Percentiles rank a stretch among this genome's conserved stretches.
These are phyloP conservation scores for Acanthococcus lagerstroemiae DNA, from an alignment of 2,888 invertebrate species.

Conservation along the genomic window DNA sequence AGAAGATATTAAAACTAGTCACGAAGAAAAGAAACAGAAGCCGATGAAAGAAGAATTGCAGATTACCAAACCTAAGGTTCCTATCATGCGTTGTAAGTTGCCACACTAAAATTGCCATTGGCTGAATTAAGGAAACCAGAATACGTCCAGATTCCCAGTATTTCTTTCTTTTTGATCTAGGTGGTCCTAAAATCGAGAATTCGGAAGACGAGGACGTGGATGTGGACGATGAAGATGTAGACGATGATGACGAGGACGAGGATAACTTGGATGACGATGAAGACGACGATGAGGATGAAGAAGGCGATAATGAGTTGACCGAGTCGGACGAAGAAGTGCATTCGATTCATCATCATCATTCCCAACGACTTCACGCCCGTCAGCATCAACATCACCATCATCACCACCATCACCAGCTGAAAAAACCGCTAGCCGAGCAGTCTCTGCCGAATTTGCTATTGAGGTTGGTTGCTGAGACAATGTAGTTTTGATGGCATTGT, in stretches of 20 bases:
- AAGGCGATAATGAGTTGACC: constrained; percentile 34
- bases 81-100: constrained; percentile 25
- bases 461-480: constrained; percentile 3
- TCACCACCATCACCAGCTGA: constrained; percentile 12
- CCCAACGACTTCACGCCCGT: constrained; percentile 4
- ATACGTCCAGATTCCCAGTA: too few relatives aligned
- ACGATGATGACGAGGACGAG: constrained; percentile 37
- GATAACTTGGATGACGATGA: constrained; percentile 33
- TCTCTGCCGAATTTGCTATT: constrained; percentile 17
- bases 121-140: too few relatives aligned
- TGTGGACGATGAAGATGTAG: constrained; percentile 39
- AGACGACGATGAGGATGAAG: constrained; percentile 34
- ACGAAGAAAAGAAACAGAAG: constrained; percentile 32
- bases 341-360: constrained; percentile 11
- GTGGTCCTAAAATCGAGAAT: constrained; percentile 13
- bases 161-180: background rate
- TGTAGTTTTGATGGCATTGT: too few relatives aligned
- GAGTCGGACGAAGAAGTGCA: constrained; percentile 31
- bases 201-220: constrained; percentile 21
- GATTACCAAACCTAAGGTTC: constrained; percentile 11
- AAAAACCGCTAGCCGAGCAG: constrained; percentile 17
- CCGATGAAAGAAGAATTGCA: constrained; percentile 41
- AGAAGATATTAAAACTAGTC: constrained; percentile 41
- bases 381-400: constrained; percentile 7
- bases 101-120: too few relatives aligned